These are phyloP conservation scores for Clarias pachynema DNA, from an alignment of 2,797 vertebrate genomes.

Conservation along the genomic window DNA sequence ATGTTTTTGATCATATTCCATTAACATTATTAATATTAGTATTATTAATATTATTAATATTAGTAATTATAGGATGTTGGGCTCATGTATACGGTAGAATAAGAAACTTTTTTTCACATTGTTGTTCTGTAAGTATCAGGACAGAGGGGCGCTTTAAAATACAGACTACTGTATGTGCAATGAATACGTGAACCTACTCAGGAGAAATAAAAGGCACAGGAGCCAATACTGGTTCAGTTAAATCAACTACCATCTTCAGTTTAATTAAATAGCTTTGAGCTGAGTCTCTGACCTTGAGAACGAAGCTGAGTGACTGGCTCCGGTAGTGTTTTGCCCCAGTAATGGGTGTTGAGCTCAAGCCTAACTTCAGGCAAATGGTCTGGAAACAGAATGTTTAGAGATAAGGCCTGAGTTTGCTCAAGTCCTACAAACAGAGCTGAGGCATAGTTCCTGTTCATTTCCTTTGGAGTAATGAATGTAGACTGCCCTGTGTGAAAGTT, in stretches of 20 bases:
- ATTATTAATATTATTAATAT: too few species aligned
- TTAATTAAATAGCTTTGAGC: slow-evolving; percentile 19
- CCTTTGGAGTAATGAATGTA: slow-evolving; percentile 23
- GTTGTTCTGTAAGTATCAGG: not conserved
- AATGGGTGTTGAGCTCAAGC: slow-evolving; percentile 43
- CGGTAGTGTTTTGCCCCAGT: slow-evolving; percentile 27
- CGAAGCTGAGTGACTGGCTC: not conserved
- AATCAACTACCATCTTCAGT: slow-evolving; percentile 2
- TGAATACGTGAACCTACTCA: not conserved
- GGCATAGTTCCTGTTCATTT: slow-evolving; percentile 46
- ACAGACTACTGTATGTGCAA: not conserved
- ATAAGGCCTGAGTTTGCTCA: slow-evolving; percentile 53
- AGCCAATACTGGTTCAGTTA: not conserved
- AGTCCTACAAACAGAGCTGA: slow-evolving; percentile 42
- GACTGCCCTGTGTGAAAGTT: slow-evolving; percentile 3
- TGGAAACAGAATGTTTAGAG: slow-evolving; percentile 54
- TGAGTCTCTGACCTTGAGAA: slow-evolving; percentile 1
- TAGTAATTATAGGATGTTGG: slow-evolving; percentile 6
- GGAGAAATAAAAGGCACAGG: not conserved
- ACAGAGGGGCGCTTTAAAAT: not conserved
- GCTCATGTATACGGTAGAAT: not conserved
- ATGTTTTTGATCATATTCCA: not conserved
- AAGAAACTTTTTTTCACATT: not conserved
- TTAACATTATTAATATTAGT: too few species aligned
- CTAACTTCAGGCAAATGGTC: slow-evolving; percentile 50